Evolutionary conservation across 2,888 invertebrate genomes (phyloP).

Genomic region (Trachelus tabidus): DNA sequence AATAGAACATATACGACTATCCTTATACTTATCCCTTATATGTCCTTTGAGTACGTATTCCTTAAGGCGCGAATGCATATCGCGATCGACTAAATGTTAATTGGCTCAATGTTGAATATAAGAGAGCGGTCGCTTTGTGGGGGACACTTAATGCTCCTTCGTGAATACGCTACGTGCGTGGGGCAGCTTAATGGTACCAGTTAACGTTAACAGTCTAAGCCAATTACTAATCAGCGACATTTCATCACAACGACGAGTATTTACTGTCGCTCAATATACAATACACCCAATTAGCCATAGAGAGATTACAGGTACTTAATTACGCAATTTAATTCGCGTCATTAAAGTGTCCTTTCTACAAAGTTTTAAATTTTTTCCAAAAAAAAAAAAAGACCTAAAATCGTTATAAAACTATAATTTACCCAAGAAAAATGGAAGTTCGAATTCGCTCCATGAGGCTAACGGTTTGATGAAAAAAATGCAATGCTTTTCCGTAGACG

Average conservation of each 20-base stretch:
- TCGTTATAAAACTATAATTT: neutral
- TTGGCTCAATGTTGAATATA: neutral
- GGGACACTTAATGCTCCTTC: neutral
- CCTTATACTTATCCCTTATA: neutral
- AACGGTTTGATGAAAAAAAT: conserved; percentile 7
- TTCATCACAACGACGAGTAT: neutral
- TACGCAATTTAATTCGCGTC: too few species aligned
- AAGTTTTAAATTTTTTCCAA: too few species aligned
- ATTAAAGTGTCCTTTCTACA: too few species aligned
- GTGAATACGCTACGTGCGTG: conserved; percentile 37
- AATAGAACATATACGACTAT: neutral
- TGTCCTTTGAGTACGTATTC: neutral
- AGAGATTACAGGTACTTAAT: too few species aligned
- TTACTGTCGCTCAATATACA: neutral
- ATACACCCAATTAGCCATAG: too few species aligned
- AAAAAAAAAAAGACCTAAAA: neutral
- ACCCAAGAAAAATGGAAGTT: neutral
- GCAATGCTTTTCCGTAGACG: conserved; percentile 30
- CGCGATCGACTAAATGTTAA: neutral
- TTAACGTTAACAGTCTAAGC: conserved; percentile 39
- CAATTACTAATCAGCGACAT: conserved; percentile 40
- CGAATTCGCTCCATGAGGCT: neutral
- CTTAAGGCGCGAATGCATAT: neutral
- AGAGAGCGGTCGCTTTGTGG: neutral
- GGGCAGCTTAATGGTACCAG: conserved; percentile 38